phyloP scores from a whole-genome alignment of 2,797 vertebrate genomes.

The Epinephelus malabaricus region DNA sequence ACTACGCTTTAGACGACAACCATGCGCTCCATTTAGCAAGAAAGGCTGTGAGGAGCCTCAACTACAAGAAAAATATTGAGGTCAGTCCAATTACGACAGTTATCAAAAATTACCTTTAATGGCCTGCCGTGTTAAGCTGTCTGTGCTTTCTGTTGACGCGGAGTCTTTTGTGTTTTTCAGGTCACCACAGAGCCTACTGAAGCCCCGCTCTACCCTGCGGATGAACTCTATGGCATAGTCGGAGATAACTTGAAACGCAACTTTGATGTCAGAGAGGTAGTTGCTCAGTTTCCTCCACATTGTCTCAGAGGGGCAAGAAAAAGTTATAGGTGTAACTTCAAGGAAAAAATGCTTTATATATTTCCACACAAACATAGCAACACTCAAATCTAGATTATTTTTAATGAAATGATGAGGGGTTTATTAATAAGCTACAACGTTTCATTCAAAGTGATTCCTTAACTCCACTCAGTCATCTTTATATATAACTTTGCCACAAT shows the following conservation, averaged over 20 bases:
- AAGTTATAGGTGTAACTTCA: neutral
- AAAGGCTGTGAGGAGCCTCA: constrained; percentile 93
- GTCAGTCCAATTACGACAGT: constrained; percentile 80
- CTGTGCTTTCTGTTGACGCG: neutral
- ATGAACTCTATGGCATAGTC: constrained; percentile 97
- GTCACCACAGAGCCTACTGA: constrained; percentile 91
- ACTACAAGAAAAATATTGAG: constrained; percentile 94
- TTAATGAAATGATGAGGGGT: neutral
- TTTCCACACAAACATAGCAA: neutral
- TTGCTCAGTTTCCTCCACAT: constrained; percentile 6
- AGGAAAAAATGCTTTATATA: neutral
- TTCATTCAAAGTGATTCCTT: constrained; percentile 6
- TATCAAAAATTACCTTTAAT: neutral
- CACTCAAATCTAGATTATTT: neutral
- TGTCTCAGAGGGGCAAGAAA: neutral
- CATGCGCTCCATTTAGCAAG: constrained; percentile 96
- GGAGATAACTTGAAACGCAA: constrained; percentile 95
- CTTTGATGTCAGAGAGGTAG: constrained; percentile 97
- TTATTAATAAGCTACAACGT: neutral
- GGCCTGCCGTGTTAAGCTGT: neutral
- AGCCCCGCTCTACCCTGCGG: constrained; percentile 92
- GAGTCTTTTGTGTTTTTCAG: constrained; percentile 73
- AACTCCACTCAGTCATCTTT: neutral
- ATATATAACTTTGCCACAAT: too few species aligned
- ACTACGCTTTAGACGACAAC: constrained; percentile 94